Percentiles rank a stretch among this genome's conserved stretches.
Conservation (phyloP, 2,888 invertebrate species). For the Mesorhabditis sp. region DNA sequence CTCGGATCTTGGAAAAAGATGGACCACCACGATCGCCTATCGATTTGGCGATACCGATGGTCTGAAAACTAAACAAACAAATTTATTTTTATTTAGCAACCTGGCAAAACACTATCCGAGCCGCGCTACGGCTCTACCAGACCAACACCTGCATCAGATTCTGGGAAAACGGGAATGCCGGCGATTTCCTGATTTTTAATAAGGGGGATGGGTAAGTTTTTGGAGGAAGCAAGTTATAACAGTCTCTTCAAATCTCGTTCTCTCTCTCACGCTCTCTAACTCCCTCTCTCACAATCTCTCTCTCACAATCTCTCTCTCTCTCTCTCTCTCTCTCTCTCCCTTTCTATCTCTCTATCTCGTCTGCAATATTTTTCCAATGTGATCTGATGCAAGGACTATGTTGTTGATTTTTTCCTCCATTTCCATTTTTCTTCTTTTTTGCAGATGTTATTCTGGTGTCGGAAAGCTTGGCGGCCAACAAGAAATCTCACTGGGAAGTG, state of each 20-base stretch:
- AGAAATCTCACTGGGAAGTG: conserved; percentile 38
- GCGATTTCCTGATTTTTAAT: conserved; percentile 32
- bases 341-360: too few relatives aligned
- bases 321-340: too few relatives aligned
- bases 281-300: too few relatives aligned
- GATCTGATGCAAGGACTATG: too few relatives aligned
- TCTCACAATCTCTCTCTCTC: too few relatives aligned
- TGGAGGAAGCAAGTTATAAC: too few relatives aligned
- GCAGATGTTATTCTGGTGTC: conserved; percentile 40
- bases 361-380: too few relatives aligned
- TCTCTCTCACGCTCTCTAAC: too few relatives aligned
- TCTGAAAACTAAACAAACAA: conserved; percentile 8
- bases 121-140: conserved; percentile 40
- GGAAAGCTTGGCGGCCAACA: conserved; percentile 41
- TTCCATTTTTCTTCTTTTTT: neutral
- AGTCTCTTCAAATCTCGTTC: too few relatives aligned
- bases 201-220: conserved; percentile 29
- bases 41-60: conserved; percentile 32
- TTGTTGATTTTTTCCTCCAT: too few relatives aligned
- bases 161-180: conserved; percentile 21
- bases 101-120: conserved; percentile 38
- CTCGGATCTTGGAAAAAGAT: conserved; percentile 23
- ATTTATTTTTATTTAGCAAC: conserved; percentile 16
- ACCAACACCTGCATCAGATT: conserved; percentile 48
- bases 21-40: conserved; percentile 27